A percentile compares a stretch with the other conserved stretches of the same genome.
Evolutionary conservation across 2,888 invertebrate genomes (phyloP).

Genomic region (Dexiosoma caninum): DNA sequence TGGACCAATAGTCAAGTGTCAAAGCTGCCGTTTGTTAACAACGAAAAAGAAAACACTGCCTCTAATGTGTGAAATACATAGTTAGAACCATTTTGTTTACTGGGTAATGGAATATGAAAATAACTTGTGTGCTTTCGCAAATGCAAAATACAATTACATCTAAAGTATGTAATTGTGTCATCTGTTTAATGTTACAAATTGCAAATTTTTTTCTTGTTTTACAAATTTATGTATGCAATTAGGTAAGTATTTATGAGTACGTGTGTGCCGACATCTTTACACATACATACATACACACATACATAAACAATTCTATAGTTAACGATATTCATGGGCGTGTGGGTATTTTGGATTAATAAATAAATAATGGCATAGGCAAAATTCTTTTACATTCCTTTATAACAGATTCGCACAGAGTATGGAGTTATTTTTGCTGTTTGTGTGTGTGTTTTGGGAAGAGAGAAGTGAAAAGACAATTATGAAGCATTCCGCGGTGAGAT

Average conservation of each 20-base stretch:
- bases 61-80: no score
- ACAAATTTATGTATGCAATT: conserved; percentile 14
- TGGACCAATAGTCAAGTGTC: no score
- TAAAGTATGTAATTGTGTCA: conserved; percentile 26
- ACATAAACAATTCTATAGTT: no score
- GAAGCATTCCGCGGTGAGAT: no score
- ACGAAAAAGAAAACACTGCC: no score
- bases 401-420: background rate
- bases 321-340: no score
- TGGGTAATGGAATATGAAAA: no score
- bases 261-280: background rate
- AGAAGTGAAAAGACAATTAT: background rate
- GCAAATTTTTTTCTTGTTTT: conserved; percentile 21
- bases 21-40: no score
- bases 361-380: conserved; percentile 11
- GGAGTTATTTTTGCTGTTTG: background rate
- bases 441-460: background rate
- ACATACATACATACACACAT: background rate
- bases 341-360: conserved; percentile 15
- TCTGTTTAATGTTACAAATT: conserved; percentile 47
- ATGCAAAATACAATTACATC: no score
- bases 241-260: background rate
- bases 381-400: conserved; percentile 38
- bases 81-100: no score
- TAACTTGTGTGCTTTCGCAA: no score